Evolutionary conservation across 1,140 invertebrate genomes (phyloP).

Genomic region (Radopholus similis): DNA sequence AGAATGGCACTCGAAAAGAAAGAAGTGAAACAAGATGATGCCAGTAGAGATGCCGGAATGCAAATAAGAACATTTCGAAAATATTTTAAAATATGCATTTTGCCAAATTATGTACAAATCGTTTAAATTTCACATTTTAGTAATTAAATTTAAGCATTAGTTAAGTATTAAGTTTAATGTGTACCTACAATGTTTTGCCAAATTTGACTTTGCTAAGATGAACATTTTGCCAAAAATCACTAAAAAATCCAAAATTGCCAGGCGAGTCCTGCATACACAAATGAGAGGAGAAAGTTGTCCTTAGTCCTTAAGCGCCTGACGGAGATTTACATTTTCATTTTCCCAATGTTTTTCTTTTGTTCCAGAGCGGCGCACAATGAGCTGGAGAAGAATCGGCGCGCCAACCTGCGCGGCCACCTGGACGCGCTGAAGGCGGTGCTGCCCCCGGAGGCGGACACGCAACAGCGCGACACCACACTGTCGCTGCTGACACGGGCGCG

Average conservation of each 20-base stretch:
- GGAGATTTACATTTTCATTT: neutral
- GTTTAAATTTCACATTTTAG: too few relatives aligned
- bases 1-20: too few relatives aligned
- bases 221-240: neutral
- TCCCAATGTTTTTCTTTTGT: slow-evolving; percentile 15
- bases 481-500: slow-evolving; percentile 56
- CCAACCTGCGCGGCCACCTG: slow-evolving; percentile 51
- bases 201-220: neutral
- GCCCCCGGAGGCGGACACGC: slow-evolving; percentile 48
- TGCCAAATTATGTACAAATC: too few relatives aligned
- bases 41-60: too few relatives aligned
- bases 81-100: too few relatives aligned
- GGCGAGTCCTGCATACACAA: neutral
- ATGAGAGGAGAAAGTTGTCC: neutral
- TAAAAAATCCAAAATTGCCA: neutral
- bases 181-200: too few relatives aligned
- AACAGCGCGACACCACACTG: slow-evolving; percentile 53
- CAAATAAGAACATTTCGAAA: too few relatives aligned
- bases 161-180: too few relatives aligned
- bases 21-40: too few relatives aligned
- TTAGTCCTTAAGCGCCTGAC: neutral
- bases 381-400: slow-evolving; percentile 57
- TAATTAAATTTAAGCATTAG: too few relatives aligned
- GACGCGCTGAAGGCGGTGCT: slow-evolving; percentile 50
- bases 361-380: slow-evolving; percentile 59